phyloP scores from a whole-genome alignment of 2,113 vertebrate genomes.

The Poecile atricapillus region DNA sequence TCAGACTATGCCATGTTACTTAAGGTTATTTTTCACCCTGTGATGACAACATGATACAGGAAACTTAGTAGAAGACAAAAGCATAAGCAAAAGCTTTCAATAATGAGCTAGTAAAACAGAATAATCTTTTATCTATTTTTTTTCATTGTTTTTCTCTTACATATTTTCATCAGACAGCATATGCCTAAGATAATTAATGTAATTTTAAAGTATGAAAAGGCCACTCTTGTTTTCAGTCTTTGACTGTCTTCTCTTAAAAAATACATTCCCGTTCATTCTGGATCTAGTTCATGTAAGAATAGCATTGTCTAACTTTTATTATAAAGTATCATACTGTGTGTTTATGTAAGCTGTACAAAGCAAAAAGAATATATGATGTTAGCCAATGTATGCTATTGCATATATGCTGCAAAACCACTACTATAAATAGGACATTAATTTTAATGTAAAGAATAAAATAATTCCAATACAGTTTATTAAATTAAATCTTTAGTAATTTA shows the following conservation, averaged over 20 bases:
- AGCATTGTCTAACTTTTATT: not conserved
- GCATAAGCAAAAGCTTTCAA: not conserved
- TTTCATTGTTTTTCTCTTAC: not conserved
- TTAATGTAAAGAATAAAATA: not conserved
- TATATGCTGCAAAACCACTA: not conserved
- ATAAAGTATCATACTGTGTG: not conserved
- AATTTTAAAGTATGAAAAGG: not conserved
- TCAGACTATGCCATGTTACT: not conserved
- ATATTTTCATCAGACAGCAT: not conserved
- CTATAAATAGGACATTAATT: not conserved
- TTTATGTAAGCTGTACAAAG: not conserved
- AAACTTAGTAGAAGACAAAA: not conserved
- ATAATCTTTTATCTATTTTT: not conserved
- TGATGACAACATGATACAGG: not conserved
- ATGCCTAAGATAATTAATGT: not conserved
- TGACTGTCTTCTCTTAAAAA: not conserved
- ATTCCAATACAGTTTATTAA: not conserved
- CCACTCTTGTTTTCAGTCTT: not conserved
- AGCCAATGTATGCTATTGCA: not conserved
- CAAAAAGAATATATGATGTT: not conserved
- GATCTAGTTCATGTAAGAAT: not conserved
- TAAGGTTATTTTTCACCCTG: not conserved
- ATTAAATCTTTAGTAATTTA: not conserved
- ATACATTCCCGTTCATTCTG: not conserved
- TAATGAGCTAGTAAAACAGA: not conserved